Percentiles rank a stretch among this genome's conserved stretches.
These are phyloP conservation scores for Lordiphosa mommai DNA, from an alignment of 1,140 invertebrate species.

Conservation along the genomic window DNA sequence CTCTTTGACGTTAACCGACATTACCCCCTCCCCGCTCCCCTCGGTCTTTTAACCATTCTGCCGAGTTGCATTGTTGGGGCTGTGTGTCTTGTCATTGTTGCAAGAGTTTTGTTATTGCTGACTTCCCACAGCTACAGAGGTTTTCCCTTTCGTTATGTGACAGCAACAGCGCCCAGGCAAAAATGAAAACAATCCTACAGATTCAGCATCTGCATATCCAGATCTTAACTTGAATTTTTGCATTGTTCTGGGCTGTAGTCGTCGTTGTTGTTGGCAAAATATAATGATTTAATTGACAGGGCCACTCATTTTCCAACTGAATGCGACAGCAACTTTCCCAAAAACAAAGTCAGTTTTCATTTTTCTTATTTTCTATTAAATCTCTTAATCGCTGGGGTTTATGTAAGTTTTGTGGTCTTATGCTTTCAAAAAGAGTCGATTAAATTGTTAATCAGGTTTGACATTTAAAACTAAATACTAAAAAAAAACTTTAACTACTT, in stretches of 20 bases:
- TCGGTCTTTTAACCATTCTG: no score
- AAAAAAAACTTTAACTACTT: no score
- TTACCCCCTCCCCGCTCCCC: conserved; percentile 8
- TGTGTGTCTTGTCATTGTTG: conserved; percentile 56
- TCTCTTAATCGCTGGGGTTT: background rate
- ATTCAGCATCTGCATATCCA: conserved; percentile 56
- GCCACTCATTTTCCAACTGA: conserved; percentile 48
- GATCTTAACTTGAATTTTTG: conserved; percentile 45
- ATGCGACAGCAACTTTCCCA: conserved; percentile 47
- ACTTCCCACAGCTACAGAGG: conserved; percentile 63
- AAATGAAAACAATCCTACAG: conserved; percentile 36
- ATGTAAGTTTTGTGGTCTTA: conserved; percentile 18
- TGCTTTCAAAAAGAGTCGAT: background rate
- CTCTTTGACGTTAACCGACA: conserved; percentile 60
- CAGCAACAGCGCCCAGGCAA: conserved; percentile 43
- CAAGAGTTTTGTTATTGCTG: conserved; percentile 35
- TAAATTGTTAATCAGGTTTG: no score
- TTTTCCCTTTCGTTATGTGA: conserved; percentile 64
- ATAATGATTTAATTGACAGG: conserved; percentile 61
- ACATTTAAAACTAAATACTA: no score
- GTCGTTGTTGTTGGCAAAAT: conserved; percentile 31
- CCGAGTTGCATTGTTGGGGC: conserved; percentile 23
- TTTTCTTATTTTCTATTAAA: conserved; percentile 18
- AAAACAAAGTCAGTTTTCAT: conserved; percentile 22
- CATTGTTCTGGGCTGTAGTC: conserved; percentile 54